phyloP scores from a whole-genome alignment of 2,888 invertebrate species.

The Orthosia incerta region DNA sequence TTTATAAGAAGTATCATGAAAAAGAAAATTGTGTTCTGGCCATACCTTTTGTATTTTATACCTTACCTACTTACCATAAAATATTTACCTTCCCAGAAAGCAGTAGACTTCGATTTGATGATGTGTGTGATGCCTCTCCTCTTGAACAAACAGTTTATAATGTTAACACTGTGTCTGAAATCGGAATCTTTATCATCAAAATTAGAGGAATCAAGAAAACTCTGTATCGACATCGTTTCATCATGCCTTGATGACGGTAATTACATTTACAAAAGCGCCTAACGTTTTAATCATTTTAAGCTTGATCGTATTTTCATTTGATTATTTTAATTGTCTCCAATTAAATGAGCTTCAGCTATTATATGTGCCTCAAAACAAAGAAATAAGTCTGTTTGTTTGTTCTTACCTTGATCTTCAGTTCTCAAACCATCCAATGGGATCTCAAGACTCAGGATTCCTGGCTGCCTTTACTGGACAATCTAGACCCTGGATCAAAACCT shows the following conservation, averaged over 20 bases:
- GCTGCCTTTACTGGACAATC: not conserved
- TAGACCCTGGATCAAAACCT: not conserved
- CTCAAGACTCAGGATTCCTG: not conserved
- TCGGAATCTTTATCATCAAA: constrained; percentile 69
- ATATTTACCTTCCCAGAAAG: constrained; percentile 61
- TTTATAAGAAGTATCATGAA: too few relatives aligned
- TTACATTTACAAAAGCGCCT: constrained; percentile 8
- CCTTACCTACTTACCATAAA: not conserved
- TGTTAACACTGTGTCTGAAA: constrained; percentile 69
- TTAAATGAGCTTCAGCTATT: constrained; percentile 4
- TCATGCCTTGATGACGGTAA: constrained; percentile 68
- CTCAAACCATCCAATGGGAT: not conserved
- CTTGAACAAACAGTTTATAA: constrained; percentile 56
- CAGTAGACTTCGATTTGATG: constrained; percentile 57
- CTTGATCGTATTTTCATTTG: constrained; percentile 6
- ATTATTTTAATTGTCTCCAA: constrained; percentile 40
- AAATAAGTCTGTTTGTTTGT: constrained; percentile 12
- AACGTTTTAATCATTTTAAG: constrained; percentile 14
- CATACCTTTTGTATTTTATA: not conserved
- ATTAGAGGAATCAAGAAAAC: constrained; percentile 70
- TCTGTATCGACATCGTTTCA: constrained; percentile 72
- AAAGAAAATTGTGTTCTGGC: not conserved
- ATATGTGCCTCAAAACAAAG: not conserved
- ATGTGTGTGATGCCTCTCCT: constrained; percentile 64
- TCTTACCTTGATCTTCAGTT: not conserved